Evolutionary conservation across 2,888 invertebrate genomes (phyloP), one percentile per base, ranked within the genome.

Genomic region (Andrena praecox): DNA sequence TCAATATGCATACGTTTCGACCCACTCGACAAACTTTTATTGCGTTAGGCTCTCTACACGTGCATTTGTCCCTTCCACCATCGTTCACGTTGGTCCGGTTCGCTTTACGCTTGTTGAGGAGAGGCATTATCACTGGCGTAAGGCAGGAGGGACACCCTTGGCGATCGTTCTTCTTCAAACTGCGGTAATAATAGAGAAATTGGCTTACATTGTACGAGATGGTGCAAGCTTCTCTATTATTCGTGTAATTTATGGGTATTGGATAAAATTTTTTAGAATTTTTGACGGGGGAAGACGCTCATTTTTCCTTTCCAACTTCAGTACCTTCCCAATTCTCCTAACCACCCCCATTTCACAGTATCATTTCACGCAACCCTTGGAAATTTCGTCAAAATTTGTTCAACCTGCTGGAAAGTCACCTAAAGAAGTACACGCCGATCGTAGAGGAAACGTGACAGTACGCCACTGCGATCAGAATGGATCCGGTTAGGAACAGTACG

Each of bases 1-100:
- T 93, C 91, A 93, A 93, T 91, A 91, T 93, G 90, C 93, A 92
- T 92, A 91, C 90, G 90, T 91, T 92, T 91, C 91, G 85, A 90
- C 90, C 92, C 92, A 93, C 92, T 92, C 92, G 91, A 91, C 89
- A 84, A 90, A 89, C 91, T 90, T 92, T 93, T 91, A 93, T 93
- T 92, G 89, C 91, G 91, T 93, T 92, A 93, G 89, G 76, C 89
- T 90, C 82, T 72, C 82, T 72, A 78, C 84, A 82, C 91, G 86
- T 87, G 89, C 91, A 89, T 92, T 89, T 89, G 89, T 84, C 85
- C 84, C 78, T 73, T 80, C 80, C 78, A 59, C 71, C 59, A 59
- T 24, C 24, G 56, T 12, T 56, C 56, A 56, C 56, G 70, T 82
- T 69, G 77, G 66, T 68, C 82, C 71, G 86, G 83, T 76, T 89